Percentiles rank a stretch among this genome's conserved stretches.
Conservation (phyloP, 2,888 invertebrate genomes). For the Papilio gigon region DNA sequence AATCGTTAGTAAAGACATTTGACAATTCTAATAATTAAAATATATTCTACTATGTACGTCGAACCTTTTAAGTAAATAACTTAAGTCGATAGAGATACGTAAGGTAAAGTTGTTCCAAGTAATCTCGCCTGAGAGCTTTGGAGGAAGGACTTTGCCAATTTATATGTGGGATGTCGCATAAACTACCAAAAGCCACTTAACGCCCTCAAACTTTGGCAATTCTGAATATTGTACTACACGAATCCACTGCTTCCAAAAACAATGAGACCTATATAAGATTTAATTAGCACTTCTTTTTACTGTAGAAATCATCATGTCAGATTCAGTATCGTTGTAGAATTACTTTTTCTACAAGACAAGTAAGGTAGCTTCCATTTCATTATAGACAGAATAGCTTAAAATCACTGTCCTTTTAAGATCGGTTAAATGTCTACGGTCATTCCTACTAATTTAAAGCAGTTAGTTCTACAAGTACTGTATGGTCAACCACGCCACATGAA, state of each 20-base stretch:
- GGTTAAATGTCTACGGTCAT: too few relatives aligned
- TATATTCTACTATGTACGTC: neutral
- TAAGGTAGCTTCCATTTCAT: too few relatives aligned
- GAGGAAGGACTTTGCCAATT: slow-evolving; percentile 19
- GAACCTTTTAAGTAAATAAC: slow-evolving; percentile 12
- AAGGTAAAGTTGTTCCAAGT: slow-evolving; percentile 27
- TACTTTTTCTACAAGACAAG: too few relatives aligned
- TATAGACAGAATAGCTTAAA: too few relatives aligned
- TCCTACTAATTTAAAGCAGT: too few relatives aligned
- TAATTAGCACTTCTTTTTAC: too few relatives aligned
- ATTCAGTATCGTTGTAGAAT: too few relatives aligned
- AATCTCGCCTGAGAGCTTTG: slow-evolving; percentile 25
- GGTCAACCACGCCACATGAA: neutral
- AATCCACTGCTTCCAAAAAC: neutral
- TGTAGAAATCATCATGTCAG: too few relatives aligned
- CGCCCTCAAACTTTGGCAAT: slow-evolving; percentile 27
- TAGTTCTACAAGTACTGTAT: neutral
- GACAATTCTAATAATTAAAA: neutral
- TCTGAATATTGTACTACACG: slow-evolving; percentile 22
- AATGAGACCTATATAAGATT: neutral
- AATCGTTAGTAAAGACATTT: neutral
- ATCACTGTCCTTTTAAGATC: too few relatives aligned
- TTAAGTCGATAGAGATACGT: slow-evolving; percentile 22
- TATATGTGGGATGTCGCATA: slow-evolving; percentile 25
- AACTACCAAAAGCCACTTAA: slow-evolving; percentile 30